phyloP scores from a whole-genome alignment of 1,140 invertebrate species.

The Cyrtorhinus lividipennis region DNA sequence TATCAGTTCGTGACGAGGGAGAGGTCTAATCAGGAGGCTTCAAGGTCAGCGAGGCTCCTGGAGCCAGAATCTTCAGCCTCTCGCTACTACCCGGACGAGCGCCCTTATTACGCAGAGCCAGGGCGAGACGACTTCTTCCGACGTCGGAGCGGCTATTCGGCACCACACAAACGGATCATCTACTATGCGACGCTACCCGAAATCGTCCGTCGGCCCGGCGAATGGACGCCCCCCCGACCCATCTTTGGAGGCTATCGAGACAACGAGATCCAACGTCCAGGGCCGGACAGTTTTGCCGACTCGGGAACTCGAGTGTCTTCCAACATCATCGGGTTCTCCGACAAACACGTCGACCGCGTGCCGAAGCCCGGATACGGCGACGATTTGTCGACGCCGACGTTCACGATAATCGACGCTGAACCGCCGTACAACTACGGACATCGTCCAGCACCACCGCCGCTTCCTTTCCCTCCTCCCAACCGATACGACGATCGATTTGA shows the following conservation, averaged over 20 bases:
- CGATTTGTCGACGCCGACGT: slow-evolving; percentile 15
- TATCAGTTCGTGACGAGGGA: slow-evolving; percentile 18
- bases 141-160: slow-evolving; percentile 12
- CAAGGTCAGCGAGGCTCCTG: neutral
- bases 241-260: neutral
- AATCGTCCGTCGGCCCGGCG: slow-evolving; percentile 31
- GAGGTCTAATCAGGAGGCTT: no score
- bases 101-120: neutral
- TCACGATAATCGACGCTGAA: slow-evolving; percentile 21
- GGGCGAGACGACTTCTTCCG: slow-evolving; percentile 7
- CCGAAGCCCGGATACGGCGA: neutral
- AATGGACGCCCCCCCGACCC: slow-evolving; percentile 20
- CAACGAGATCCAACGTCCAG: slow-evolving; percentile 18
- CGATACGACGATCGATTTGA: neutral
- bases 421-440: slow-evolving; percentile 21
- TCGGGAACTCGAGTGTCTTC: neutral
- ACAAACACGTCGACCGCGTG: neutral
- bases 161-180: slow-evolving; percentile 30
- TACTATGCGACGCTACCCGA: slow-evolving; percentile 37
- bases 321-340: neutral
- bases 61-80: slow-evolving; percentile 7
- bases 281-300: neutral
- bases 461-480: no score
- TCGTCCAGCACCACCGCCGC: no score
- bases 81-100: slow-evolving; percentile 12